Base-by-base conservation (phyloP, 2,113 vertebrate species). In the Hiodon tergisus region DNA sequence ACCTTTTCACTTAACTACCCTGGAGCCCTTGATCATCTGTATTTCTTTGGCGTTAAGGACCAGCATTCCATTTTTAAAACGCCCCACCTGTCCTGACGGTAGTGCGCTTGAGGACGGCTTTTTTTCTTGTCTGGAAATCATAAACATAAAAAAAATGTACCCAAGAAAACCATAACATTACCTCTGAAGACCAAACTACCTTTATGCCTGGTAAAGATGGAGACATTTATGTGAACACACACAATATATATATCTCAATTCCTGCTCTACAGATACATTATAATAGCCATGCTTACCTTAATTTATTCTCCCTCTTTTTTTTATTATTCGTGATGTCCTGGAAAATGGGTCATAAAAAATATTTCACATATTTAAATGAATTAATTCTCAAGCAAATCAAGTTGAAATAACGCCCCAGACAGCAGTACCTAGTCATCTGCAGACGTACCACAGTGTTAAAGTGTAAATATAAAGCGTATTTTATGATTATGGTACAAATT, bases 31-130 rank as follows among this genome's bases (percentile, higher is more conserved):
- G 63, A 97, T 93, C 81, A 91, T 96, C 89, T 93, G 92, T 85
- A 99, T 93, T 72, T 98, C 94, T 83, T 71, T 78, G 31, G 88
- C 81, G 85, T 90, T 96, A 72, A 99, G 89, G 82, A 96, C 84
- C 86, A 99, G 82, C 71, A 96, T 92, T 58, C 97, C 96, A 70
- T 97, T 87, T 88, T 91, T 96, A 88, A 98, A 99, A 85, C 91
- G 94, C 75, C 96, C 96, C 81, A 96, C 84, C 77, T 95, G 96
- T 52, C 95, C 96, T 0, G 85, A 81, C 31, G 88, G 91, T 50
- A 91, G 82, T 4, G 87, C 86, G 3, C 89, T 90, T 11, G 92
- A 88, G 9, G 73, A 73, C 76, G 86, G 92, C 78, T 80, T 90
- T 83, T 86, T 95, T 85, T 88, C 93, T 75, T 84, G 72, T 78